A percentile compares a stretch with the other conserved stretches of the same genome.
Conservation (phyloP, 2,797 vertebrate species). For the Liasis olivaceus region DNA sequence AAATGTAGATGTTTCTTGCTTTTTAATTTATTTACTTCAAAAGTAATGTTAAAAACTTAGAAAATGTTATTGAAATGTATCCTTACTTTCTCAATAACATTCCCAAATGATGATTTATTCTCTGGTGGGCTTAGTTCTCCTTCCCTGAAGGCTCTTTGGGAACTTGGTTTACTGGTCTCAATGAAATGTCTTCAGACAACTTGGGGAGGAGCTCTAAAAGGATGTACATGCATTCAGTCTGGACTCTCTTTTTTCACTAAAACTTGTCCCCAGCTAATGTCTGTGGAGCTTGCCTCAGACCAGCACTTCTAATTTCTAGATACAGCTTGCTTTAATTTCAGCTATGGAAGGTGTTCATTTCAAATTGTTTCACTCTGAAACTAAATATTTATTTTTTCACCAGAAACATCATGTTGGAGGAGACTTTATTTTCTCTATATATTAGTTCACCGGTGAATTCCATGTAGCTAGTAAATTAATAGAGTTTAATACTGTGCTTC, state of each 20-base stretch:
- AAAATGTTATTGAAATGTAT: slow-evolving; percentile 57
- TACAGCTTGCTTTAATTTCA: background rate
- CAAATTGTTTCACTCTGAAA: background rate
- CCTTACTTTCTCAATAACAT: slow-evolving; percentile 59
- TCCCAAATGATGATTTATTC: slow-evolving; percentile 63
- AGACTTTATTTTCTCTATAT: background rate
- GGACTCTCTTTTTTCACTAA: background rate
- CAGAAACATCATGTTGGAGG: background rate
- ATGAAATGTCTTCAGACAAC: slow-evolving; percentile 10
- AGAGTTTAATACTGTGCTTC: background rate
- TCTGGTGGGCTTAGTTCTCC: slow-evolving; percentile 51
- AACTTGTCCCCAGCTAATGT: background rate
- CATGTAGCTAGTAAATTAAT: background rate
- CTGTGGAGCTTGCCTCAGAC: background rate
- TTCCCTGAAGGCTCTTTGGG: slow-evolving; percentile 46
- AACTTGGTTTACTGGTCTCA: slow-evolving; percentile 10
- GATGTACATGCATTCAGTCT: fast-evolving
- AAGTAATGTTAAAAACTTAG: slow-evolving; percentile 67
- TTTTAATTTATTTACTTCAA: slow-evolving; percentile 57
- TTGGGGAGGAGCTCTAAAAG: background rate
- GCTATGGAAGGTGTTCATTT: background rate
- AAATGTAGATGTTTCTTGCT: slow-evolving; percentile 50
- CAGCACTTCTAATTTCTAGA: background rate
- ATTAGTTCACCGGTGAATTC: background rate
- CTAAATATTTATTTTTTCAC: background rate